These are phyloP conservation scores for Hylyphantes graminicola DNA, from an alignment of 1,140 invertebrate genomes.

Conservation along the genomic window DNA sequence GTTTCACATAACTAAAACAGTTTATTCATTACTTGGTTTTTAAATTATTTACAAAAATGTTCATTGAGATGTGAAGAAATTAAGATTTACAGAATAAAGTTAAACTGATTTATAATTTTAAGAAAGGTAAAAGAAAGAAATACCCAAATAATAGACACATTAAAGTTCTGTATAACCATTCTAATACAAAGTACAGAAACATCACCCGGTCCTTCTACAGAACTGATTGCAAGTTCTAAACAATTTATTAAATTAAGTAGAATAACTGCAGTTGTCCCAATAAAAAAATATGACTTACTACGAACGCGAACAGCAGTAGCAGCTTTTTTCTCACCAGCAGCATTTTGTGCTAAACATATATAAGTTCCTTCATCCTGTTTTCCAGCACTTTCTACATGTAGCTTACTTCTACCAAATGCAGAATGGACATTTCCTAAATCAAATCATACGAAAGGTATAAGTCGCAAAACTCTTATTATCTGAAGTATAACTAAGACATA, in stretches of 20 bases:
- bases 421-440: conserved; percentile 27
- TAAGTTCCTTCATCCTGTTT: conserved; percentile 61
- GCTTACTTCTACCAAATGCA: conserved; percentile 40
- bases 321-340: conserved; percentile 56
- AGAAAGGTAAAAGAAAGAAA: not conserved
- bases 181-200: too few species aligned
- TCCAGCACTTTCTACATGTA: conserved; percentile 39
- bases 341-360: conserved; percentile 61
- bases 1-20: too few species aligned
- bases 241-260: too few species aligned
- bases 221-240: not conserved
- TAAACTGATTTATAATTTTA: too few species aligned
- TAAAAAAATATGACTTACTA: conserved; percentile 32
- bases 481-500: too few species aligned
- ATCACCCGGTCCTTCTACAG: too few species aligned
- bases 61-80: too few species aligned
- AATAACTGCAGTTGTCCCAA: not conserved
- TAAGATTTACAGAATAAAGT: too few species aligned
- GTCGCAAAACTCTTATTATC: too few species aligned
- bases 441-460: not conserved
- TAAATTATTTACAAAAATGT: too few species aligned
- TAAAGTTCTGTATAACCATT: too few species aligned
- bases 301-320: conserved; percentile 47
- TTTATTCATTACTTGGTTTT: too few species aligned
- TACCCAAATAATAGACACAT: not conserved